Base-by-base conservation (phyloP, 2,888 invertebrate species). In the Gortyna flavago region DNA sequence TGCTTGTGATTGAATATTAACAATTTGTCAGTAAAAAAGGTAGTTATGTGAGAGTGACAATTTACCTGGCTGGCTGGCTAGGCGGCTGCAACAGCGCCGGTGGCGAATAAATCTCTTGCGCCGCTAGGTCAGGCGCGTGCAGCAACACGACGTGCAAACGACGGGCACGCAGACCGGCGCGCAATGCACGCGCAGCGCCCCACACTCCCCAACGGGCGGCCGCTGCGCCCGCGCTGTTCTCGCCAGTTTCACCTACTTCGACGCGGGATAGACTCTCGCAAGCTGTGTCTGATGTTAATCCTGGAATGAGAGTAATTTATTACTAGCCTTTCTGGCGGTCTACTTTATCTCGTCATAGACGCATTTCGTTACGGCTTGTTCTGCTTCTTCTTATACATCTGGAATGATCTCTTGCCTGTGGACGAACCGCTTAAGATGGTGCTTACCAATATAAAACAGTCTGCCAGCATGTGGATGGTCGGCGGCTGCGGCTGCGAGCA, bases 171-270 rank as follows among this genome's bases (percentile, higher is more conserved):
- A 98, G 94, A 87, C 98, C 98, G 65, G 97, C 96, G 54, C 98
- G 97, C 81, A 98, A 93, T 11, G 98, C 98, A 54, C 97, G 97
- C 80, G 98, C 98, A 9, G 98, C 98, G 76, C 98, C 98, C 95
- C 98, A 98, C 29, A 98, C 98, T 13, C 98, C 98, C 93, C 98
- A 98, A 59, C 98, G 97, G 0, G 97, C 97, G 1, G 97, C 97
- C 1, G 97, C 97, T 1, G 96, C 95, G 29, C 95, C 95, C 0
- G 96, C 97, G 83, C 91, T 91, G 32, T 91, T 91, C 80, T 96
- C 96, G 11, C 93, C 90, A 18, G 88, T 84, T 41, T 94, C 95
- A 8, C 90, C 91, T 2, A 83, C 88, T 54, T 94, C 95, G 5
- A 90, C 81, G 6, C 94, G 94, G 16, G 94, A 90, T 9, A 95